phyloP scores from a whole-genome alignment of 2,888 invertebrate species.

The Proisotoma minuta region DNA sequence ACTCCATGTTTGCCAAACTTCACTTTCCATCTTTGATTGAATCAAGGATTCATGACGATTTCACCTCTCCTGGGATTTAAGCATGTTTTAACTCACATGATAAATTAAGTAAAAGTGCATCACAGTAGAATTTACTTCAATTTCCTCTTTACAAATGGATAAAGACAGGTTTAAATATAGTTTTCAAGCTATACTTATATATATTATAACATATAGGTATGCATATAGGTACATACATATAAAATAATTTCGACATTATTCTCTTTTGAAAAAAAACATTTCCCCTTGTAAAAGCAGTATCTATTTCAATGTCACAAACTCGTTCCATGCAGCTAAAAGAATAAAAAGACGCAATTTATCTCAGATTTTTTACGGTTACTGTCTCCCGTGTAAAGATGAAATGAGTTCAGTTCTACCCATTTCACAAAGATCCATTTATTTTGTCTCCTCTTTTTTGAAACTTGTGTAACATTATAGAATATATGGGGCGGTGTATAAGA shows the following conservation, averaged over 20 bases:
- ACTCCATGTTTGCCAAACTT: constrained; percentile 26
- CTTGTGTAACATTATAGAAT: no score
- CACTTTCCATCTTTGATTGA: constrained; percentile 26
- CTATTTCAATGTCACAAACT: no score
- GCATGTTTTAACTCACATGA: constrained; percentile 1
- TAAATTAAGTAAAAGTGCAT: no score
- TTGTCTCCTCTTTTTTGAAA: constrained; percentile 10
- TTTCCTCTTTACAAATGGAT: no score
- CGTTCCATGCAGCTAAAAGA: background rate
- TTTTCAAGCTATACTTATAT: no score
- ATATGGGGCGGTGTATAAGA: background rate
- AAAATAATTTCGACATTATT: no score
- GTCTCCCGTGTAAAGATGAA: constrained; percentile 4
- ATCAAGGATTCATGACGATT: constrained; percentile 25
- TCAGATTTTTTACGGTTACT: constrained; percentile 1
- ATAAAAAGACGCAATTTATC: background rate
- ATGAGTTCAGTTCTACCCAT: background rate
- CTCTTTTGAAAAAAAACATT: no score
- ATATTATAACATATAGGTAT: no score
- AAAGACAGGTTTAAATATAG: no score
- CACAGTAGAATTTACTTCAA: no score
- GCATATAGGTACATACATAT: no score
- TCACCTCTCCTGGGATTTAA: constrained; percentile 16
- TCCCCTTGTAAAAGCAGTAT: no score
- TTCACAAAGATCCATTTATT: background rate